phyloP scores from a whole-genome alignment of 2,797 vertebrate species.

The Eurystomus glaucurus region DNA sequence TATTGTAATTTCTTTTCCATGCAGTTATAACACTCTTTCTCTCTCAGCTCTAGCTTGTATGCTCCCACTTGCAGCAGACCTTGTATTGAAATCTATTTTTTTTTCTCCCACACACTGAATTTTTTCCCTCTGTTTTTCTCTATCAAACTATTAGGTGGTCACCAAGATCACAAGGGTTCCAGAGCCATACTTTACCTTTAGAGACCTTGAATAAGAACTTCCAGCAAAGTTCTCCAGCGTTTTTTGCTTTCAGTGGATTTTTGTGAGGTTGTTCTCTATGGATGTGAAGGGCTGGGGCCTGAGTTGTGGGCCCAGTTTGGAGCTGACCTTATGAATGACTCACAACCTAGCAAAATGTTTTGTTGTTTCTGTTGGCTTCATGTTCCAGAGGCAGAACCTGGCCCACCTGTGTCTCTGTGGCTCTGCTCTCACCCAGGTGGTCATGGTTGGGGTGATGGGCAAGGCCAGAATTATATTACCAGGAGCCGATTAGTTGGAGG shows the following conservation, averaged over 20 bases:
- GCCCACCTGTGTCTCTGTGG: no score
- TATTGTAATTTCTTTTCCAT: background rate
- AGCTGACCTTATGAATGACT: no score
- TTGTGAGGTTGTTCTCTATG: background rate
- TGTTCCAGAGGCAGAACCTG: no score
- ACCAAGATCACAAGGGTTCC: rapidly evolving
- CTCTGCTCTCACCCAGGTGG: no score
- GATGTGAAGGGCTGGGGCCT: no score
- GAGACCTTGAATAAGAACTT: background rate
- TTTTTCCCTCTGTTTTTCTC: background rate
- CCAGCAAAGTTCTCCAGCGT: background rate
- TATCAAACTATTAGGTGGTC: background rate
- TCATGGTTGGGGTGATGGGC: no score
- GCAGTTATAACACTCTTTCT: background rate
- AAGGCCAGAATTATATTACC: no score
- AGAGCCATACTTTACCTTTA: background rate
- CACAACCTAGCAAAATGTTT: no score
- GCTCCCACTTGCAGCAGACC: background rate
- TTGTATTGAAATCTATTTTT: rapidly evolving
- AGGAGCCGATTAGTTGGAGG: no score
- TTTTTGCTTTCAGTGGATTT: background rate
- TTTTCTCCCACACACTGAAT: background rate
- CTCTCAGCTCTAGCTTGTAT: background rate
- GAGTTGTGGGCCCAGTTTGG: no score
- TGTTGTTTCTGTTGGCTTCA: no score